A percentile compares a stretch with the other conserved stretches of the same genome.
Evolutionary conservation across 2,113 vertebrate species (phyloP).

Genomic region (Genyomyrus donnyi): DNA sequence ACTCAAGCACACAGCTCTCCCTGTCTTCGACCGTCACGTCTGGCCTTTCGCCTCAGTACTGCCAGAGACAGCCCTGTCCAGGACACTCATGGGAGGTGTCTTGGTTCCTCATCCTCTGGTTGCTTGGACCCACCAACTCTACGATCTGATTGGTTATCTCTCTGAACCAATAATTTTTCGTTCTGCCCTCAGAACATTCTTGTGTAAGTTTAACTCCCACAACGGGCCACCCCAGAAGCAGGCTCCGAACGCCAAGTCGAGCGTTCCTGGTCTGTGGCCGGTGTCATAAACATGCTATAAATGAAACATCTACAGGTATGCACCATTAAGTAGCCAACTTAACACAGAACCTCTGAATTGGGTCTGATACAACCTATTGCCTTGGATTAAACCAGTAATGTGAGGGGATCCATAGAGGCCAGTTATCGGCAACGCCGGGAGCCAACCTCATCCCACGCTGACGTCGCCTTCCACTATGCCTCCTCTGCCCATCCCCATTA

Average conservation of each 20-base stretch:
- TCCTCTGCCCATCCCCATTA: constrained; percentile 20
- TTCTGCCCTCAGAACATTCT: too few relatives aligned
- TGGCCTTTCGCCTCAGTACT: background rate
- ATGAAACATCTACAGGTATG: background rate
- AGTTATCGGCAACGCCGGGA: background rate
- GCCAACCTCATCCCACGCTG: background rate
- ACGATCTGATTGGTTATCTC: too few relatives aligned
- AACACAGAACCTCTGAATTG: background rate
- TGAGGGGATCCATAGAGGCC: background rate
- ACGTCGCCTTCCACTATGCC: constrained; percentile 16
- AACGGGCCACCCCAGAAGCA: background rate
- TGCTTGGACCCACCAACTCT: too few relatives aligned
- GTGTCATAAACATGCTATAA: background rate
- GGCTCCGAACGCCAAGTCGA: background rate
- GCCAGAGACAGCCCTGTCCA: background rate
- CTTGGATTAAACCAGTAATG: constrained; percentile 21
- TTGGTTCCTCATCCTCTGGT: background rate
- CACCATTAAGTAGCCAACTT: background rate
- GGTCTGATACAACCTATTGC: background rate
- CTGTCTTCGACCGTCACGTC: too few relatives aligned
- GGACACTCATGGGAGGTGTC: background rate
- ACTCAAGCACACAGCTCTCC: background rate
- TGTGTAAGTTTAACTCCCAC: background rate
- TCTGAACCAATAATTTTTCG: too few relatives aligned
- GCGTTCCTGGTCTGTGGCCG: background rate